Evolutionary conservation across 2,888 invertebrate species (phyloP), one percentile per base, ranked within the genome.

Genomic region (Eupithecia insigniata): DNA sequence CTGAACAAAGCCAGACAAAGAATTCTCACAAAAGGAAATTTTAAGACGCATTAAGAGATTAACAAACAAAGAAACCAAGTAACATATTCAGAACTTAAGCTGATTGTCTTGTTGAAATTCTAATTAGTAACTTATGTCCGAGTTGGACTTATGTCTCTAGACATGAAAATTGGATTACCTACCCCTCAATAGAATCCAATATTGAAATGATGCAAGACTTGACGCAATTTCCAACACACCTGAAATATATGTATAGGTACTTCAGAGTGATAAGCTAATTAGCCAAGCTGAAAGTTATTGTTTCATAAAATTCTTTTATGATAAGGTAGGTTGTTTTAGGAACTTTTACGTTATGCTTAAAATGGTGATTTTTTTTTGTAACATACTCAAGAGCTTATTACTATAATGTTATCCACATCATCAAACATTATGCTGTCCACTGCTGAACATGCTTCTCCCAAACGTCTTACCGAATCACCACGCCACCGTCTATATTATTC

Each of bases 231-330:
- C 60, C n/a, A n/a, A 69, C 61, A 6, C 34, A 7, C 30, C 32
- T 62, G 66, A 66, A 66, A 65, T 66, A 32, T 62, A 3, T 66
- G 43, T 62, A 3, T 65, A 34, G n/a, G n/a, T 46, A 32, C 61
- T n/a, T 55, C 55, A n/a, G 8, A 55, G 55, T 69, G 69, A 79
- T 86, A 85, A 87, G 79, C 83, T 84, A 83, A 87, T 87, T 87
- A 84, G 80, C 68, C 60, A 2, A 67, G 60, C 64, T 61, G 51
- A 65, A 69, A 46, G 4, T 22, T 69, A 66, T 69, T 6, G 65
- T 71, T 71, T 26, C 34, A 16, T 58, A 67, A 60, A 71, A 64
- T 58, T 43, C 34, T n/a, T 61, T 30, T 8, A 14, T 36, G 22
- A 70, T 70, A 70, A 67, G 36, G 28, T 14, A 55, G 55, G 22